A percentile compares a stretch with the other conserved stretches of the same genome.
Conservation (phyloP, 35 echinoderm and acorn worm species). For the Antedon bifida region DNA sequence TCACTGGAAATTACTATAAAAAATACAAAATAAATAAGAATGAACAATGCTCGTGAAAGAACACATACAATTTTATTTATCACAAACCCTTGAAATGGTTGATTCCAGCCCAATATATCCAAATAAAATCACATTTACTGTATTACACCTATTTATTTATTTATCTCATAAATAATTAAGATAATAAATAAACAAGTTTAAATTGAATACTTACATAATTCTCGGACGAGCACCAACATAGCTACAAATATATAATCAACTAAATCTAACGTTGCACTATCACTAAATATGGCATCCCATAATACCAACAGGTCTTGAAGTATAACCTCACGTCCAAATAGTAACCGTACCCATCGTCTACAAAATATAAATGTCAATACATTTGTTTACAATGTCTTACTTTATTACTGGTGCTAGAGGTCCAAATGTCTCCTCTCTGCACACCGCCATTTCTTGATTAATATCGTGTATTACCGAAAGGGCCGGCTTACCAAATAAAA, state of each 20-base stretch:
- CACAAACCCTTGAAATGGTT: no score
- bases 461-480: conserved; percentile 59
- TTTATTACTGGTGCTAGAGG: conserved; percentile 77
- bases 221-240: conserved; percentile 74
- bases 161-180: no score
- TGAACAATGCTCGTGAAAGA: not conserved
- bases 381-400: conserved; percentile 31
- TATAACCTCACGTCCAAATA: conserved; percentile 82
- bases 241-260: conserved; percentile 90
- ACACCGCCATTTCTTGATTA: conserved; percentile 44
- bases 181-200: no score
- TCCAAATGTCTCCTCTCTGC: conserved; percentile 84
- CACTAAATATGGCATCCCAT: conserved; percentile 94
- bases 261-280: conserved; percentile 50
- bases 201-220: conserved; percentile 81
- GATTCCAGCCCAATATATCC: no score
- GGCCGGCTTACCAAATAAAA: no score
- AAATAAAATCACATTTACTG: no score
- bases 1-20: conserved; percentile 55
- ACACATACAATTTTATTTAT: no score
- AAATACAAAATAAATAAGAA: conserved; percentile 4
- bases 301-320: conserved; percentile 86
- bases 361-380: conserved; percentile 1
- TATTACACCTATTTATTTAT: no score
- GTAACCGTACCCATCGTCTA: conserved; percentile 75